A percentile compares a stretch with the other conserved stretches of the same genome.
phyloP scores from a whole-genome alignment of 2,113 vertebrate genomes.

The Ursus arctos region DNA sequence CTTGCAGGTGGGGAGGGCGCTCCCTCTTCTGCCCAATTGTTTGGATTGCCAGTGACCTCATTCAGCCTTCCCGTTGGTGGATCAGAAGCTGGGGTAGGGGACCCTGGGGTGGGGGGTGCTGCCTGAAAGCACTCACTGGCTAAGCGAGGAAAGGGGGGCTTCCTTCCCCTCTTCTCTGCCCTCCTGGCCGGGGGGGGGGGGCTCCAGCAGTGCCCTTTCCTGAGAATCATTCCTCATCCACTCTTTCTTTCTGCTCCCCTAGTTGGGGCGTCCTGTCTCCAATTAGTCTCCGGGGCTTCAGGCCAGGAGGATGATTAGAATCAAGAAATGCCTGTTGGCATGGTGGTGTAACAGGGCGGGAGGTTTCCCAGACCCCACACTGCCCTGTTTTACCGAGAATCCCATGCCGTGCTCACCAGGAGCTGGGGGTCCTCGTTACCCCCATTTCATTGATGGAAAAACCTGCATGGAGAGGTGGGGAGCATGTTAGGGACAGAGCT shows the following conservation, averaged over 20 bases:
- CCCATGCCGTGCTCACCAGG: too few relatives aligned
- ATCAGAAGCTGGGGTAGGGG: neutral
- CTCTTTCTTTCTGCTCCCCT: neutral
- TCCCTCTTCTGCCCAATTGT: neutral
- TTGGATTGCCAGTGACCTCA: constrained; percentile 61
- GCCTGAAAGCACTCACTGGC: constrained; percentile 36
- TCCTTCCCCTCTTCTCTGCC: neutral
- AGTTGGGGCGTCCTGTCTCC: neutral
- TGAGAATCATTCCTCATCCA: neutral
- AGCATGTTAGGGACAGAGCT: neutral
- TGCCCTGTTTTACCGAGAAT: neutral
- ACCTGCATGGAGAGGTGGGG: accelerated
- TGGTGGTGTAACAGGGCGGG: too few relatives aligned
- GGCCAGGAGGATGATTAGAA: neutral
- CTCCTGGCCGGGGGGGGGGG: neutral
- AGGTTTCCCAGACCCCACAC: neutral
- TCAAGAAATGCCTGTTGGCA: neutral
- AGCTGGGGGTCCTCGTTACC: neutral
- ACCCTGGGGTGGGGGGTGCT: neutral
- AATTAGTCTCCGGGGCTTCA: neutral
- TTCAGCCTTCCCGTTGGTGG: constrained; percentile 46
- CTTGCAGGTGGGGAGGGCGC: neutral
- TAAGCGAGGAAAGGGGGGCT: neutral
- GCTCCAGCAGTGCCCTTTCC: neutral
- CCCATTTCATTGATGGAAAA: neutral